phyloP scores from a whole-genome alignment of 1,140 invertebrate genomes.

The Bombus impatiens region DNA sequence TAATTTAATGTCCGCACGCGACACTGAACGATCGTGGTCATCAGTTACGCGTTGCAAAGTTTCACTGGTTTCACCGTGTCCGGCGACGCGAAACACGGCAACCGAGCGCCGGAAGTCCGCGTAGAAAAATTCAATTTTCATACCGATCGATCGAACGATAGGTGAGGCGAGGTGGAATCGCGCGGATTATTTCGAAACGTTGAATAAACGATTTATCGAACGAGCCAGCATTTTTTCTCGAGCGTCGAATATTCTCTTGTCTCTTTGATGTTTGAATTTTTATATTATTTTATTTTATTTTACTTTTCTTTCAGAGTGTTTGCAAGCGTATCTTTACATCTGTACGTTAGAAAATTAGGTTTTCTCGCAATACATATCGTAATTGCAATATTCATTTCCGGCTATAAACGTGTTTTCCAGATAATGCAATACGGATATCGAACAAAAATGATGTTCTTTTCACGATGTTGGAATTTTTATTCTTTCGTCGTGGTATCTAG shows the following conservation, averaged over 20 bases:
- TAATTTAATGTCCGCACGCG: slow-evolving; percentile 45
- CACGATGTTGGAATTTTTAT: too few species aligned
- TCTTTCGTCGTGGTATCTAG: not conserved
- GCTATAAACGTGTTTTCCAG: too few species aligned
- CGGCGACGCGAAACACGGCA: slow-evolving; percentile 26
- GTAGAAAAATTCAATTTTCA: slow-evolving; percentile 56
- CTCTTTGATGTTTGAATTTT: not conserved
- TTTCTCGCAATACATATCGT: not conserved
- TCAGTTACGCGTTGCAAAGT: slow-evolving; percentile 48
- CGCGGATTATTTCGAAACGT: not conserved
- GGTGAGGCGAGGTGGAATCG: not conserved
- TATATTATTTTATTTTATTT: not conserved
- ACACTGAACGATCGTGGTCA: slow-evolving; percentile 60
- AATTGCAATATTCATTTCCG: too few species aligned
- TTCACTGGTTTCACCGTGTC: slow-evolving; percentile 19
- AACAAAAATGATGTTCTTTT: too few species aligned
- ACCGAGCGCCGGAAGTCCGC: not conserved
- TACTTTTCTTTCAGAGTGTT: not conserved
- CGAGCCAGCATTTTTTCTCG: not conserved
- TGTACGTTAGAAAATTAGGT: not conserved
- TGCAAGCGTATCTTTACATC: not conserved
- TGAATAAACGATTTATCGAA: slow-evolving; percentile 14
- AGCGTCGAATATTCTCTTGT: not conserved
- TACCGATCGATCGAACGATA: slow-evolving; percentile 1
- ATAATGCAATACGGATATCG: too few species aligned